phyloP scores from a whole-genome alignment of 2,888 invertebrate species.

The Carpatolechia fugitivella region DNA sequence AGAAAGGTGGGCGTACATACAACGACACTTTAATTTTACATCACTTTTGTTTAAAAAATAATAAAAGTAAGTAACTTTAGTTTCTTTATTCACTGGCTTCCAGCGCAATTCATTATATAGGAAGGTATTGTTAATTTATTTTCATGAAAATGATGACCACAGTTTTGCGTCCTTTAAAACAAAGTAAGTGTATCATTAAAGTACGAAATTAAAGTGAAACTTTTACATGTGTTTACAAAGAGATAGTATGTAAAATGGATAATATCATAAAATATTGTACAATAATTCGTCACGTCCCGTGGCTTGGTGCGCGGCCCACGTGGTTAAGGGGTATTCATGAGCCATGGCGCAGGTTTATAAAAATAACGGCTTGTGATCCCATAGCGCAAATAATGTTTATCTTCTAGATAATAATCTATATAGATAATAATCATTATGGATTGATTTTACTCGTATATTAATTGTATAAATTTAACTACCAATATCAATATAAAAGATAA shows the following conservation, averaged over 20 bases:
- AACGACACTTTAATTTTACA: background rate
- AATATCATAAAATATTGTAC: conserved; percentile 34
- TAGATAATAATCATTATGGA: too few relatives aligned
- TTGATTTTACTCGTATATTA: too few relatives aligned
- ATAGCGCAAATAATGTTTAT: too few relatives aligned
- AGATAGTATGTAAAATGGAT: conserved; percentile 28
- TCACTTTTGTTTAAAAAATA: background rate
- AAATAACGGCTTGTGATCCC: too few relatives aligned
- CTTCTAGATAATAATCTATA: too few relatives aligned
- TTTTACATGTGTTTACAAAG: background rate
- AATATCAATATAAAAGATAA: too few relatives aligned
- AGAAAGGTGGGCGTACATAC: background rate
- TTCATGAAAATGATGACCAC: background rate
- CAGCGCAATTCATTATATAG: too few relatives aligned
- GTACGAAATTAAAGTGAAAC: background rate
- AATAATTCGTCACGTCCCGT: conserved; percentile 52
- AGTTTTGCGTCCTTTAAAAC: too few relatives aligned
- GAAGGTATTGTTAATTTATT: background rate
- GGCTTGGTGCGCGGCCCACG: conserved; percentile 43
- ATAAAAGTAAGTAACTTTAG: background rate
- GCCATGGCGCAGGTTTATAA: background rate
- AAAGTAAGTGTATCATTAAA: background rate
- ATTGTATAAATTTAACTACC: too few relatives aligned
- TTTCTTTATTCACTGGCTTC: too few relatives aligned
- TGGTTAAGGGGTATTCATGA: conserved; percentile 32